Percentiles rank a stretch among this genome's conserved stretches.
Evolutionary conservation across 2,113 vertebrate genomes (phyloP).

Genomic region (Ondatra zibethicus): DNA sequence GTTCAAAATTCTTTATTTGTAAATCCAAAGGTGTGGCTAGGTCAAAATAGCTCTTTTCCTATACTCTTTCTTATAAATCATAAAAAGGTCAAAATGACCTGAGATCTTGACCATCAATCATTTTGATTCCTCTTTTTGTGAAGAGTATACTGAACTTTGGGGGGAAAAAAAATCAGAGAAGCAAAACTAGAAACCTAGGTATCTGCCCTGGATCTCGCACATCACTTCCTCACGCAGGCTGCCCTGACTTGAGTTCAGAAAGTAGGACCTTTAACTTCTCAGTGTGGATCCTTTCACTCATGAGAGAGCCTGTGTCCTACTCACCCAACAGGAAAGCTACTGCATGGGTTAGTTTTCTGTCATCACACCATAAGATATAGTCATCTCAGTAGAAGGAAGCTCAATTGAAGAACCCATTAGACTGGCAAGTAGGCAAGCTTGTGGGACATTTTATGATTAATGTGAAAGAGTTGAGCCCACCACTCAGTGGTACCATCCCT

Average conservation of each 20-base stretch:
- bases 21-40: not conserved
- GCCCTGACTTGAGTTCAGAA: not conserved
- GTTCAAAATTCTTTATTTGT: not conserved
- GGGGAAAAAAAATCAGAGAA: not conserved
- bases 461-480: too few species aligned
- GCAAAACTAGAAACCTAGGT: not conserved
- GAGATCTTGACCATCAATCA: not conserved
- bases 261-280: not conserved
- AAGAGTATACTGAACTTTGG: not conserved
- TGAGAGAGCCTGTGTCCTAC: rapidly evolving
- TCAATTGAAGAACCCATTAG: not conserved
- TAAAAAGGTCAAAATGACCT: not conserved
- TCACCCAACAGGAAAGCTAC: not conserved
- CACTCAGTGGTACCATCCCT: not conserved
- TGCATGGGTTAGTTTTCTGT: not conserved
- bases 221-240: not conserved
- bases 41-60: not conserved
- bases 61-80: not conserved
- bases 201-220: rapidly evolving
- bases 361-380: not conserved
- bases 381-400: not conserved
- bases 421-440: not conserved
- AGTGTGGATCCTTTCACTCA: rapidly evolving
- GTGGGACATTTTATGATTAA: not conserved
- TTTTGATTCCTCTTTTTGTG: not conserved